A percentile compares a stretch with the other conserved stretches of the same genome.
phyloP scores from a whole-genome alignment of 2,888 invertebrate genomes.

The Tolmerus cingulatus region DNA sequence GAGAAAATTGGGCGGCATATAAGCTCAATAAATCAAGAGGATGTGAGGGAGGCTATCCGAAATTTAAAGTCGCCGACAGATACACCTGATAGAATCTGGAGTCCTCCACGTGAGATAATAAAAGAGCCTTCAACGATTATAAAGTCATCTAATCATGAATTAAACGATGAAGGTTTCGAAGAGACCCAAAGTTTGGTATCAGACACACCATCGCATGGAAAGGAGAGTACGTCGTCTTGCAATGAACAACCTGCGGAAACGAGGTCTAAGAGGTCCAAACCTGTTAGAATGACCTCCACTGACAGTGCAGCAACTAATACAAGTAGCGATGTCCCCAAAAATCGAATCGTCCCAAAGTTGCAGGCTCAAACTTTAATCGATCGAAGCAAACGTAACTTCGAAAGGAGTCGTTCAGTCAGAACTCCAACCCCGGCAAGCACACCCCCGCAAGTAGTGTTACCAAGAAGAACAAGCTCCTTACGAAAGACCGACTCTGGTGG shows the following conservation, averaged over 20 bases:
- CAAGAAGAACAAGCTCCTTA: slow-evolving; percentile 61
- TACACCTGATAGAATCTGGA: slow-evolving; percentile 70
- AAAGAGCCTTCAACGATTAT: slow-evolving; percentile 53
- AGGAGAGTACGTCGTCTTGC: slow-evolving; percentile 74
- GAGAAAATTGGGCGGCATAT: slow-evolving; percentile 69
- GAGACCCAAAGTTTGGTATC: slow-evolving; percentile 89
- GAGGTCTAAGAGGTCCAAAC: slow-evolving; percentile 46
- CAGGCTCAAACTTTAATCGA: slow-evolving; percentile 54
- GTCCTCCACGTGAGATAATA: slow-evolving; percentile 61
- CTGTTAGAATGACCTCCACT: slow-evolving; percentile 53
- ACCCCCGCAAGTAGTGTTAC: slow-evolving; percentile 58
- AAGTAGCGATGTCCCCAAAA: slow-evolving; percentile 57
- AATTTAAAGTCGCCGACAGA: slow-evolving; percentile 72
- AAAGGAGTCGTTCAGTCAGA: slow-evolving; percentile 52
- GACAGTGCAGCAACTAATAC: slow-evolving; percentile 65
- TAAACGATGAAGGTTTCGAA: slow-evolving; percentile 90
- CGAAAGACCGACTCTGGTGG: slow-evolving; percentile 60
- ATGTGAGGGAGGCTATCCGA: slow-evolving; percentile 74
- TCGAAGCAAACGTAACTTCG: slow-evolving; percentile 52
- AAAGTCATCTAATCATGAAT: slow-evolving; percentile 65
- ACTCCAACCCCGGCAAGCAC: slow-evolving; percentile 51
- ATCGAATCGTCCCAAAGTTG: slow-evolving; percentile 53
- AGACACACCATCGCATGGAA: slow-evolving; percentile 83
- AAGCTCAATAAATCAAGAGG: slow-evolving; percentile 75
- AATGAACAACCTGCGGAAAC: slow-evolving; percentile 68